These are phyloP conservation scores for Drosophila nigrodunni DNA, from an alignment of 1,140 invertebrate genomes.

Conservation along the genomic window DNA sequence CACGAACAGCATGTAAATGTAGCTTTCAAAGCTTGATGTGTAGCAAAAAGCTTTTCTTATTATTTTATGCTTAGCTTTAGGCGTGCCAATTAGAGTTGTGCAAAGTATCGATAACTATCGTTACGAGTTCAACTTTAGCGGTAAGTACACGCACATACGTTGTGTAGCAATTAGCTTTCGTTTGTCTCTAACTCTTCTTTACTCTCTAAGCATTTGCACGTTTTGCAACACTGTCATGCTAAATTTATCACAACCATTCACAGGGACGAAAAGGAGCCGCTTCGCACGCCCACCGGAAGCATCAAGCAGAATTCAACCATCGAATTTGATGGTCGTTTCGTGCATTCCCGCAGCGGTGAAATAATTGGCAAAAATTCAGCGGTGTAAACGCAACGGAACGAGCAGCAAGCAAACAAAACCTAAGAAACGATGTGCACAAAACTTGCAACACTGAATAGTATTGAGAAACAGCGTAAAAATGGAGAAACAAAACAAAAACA, in stretches of 20 bases:
- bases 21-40: constrained; percentile 14
- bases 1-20: constrained; percentile 33
- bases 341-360: constrained; percentile 91
- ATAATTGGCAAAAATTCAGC: constrained; percentile 94
- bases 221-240: neutral
- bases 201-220: neutral
- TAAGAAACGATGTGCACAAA: constrained; percentile 38
- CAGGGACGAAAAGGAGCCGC: constrained; percentile 93
- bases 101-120: neutral
- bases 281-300: constrained; percentile 88
- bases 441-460: constrained; percentile 54
- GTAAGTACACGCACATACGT: constrained; percentile 13
- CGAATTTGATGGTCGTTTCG: constrained; percentile 92
- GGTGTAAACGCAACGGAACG: constrained; percentile 86
- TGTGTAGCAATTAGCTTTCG: constrained; percentile 26
- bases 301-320: constrained; percentile 91
- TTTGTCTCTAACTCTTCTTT: neutral
- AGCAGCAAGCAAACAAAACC: neutral
- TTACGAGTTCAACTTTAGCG: neutral
- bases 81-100: neutral
- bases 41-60: constrained; percentile 21
- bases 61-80: neutral
- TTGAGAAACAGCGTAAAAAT: constrained; percentile 25
- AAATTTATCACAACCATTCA: neutral
- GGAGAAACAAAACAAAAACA: neutral